Evolutionary conservation across 2,888 invertebrate genomes (phyloP), one percentile per base, ranked within the genome.

Genomic region (Drosophila phalerata): DNA sequence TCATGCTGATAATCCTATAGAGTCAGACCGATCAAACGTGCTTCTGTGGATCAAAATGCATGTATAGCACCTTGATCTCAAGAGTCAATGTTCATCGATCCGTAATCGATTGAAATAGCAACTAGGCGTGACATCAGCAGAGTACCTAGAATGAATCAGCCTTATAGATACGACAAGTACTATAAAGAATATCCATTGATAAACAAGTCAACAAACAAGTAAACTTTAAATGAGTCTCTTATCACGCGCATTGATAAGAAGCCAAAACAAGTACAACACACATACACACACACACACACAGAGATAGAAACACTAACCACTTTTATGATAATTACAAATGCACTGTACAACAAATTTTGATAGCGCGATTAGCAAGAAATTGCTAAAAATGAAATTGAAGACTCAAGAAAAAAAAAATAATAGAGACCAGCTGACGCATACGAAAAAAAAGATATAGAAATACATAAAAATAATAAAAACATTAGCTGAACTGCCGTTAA

Each of bases 221-320:
- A 30, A 34, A 73, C 37, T 45, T 25, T 15, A 48, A 58, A 28
- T 28, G 19, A 40, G 38, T 2, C 48, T 28, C 58, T 75, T 76
- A 76, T 77, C 76, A 73, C 17, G 5, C 34, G 34, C 45, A 45
- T 17, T 69, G 76, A 76, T 76, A 76, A 76, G 51, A 45, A 28
- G 37, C 15, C 17, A 45, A 30, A 17, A 28, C 19, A 40, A 15
- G 10, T 13, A 25, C 5, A 13, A 48, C 3, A 15, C 28, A 47
- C 28, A 15, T 17, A 47, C 28, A 43, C 30, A 9, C n/a, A 15
- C 17, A 15, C 19, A 47, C 28, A 43, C 32, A 13, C n/a, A 15
- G 10, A 15, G 19, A 37, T 19, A 34, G 19, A 25, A 30, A 37
- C 25, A 28, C 5, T n/a, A 30, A 28, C 5, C 25, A 22, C 19